Evolutionary conservation across 37 sponge, comb jelly and placozoan species (phyloP).

Genomic region (Halisarca cf. caerulea): DNA sequence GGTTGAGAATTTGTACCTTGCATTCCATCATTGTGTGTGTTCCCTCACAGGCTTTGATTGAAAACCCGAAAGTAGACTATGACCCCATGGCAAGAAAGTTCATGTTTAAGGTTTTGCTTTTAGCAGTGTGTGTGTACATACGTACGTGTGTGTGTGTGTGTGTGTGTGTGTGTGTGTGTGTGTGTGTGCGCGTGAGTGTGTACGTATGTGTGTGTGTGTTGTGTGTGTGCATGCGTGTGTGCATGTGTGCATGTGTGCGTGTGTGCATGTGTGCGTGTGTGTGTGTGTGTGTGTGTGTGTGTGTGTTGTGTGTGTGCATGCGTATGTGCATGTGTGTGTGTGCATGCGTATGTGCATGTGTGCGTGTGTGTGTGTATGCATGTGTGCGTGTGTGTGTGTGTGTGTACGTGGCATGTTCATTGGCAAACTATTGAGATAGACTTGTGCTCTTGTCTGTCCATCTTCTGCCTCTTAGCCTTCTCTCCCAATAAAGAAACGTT

Average conservation of each 20-base stretch:
- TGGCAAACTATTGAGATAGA: too few relatives aligned
- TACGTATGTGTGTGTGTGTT: neutral
- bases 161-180: slow-evolving; percentile 9
- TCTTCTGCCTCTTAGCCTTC: slow-evolving; percentile 36
- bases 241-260: neutral
- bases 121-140: slow-evolving; percentile 10
- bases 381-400: neutral
- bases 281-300: slow-evolving; percentile 1
- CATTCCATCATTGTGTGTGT: too few relatives aligned
- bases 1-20: too few relatives aligned
- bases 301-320: neutral
- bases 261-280: neutral
- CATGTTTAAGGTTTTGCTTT: slow-evolving; percentile 60
- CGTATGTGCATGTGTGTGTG: neutral
- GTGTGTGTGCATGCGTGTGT: neutral
- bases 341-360: too few relatives aligned
- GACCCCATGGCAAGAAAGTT: slow-evolving; percentile 32
- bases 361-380: neutral
- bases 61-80: slow-evolving; percentile 60
- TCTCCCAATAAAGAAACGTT: slow-evolving; percentile 50
- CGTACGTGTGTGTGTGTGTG: neutral
- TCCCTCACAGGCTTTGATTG: slow-evolving; percentile 40
- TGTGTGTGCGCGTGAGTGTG: neutral
- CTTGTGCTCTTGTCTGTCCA: too few relatives aligned
- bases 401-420: too few relatives aligned